Conservation (phyloP, 1,140 invertebrate species). For the Drosophila tsacasi region DNA sequence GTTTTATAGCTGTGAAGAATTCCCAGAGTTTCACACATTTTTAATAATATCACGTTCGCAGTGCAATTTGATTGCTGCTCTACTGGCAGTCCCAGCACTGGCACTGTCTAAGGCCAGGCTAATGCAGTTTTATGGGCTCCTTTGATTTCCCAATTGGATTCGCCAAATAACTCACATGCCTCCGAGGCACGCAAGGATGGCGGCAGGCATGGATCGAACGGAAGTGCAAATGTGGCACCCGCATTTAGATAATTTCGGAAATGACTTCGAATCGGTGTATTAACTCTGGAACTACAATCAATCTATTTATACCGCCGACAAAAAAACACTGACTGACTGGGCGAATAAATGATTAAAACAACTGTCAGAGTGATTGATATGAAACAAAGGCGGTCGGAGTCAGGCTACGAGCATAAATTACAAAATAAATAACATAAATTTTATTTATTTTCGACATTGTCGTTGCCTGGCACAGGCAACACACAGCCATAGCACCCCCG, state of each 20-base stretch:
- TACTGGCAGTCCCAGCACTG: not conserved
- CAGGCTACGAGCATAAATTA: conserved; percentile 70
- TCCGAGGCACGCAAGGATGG: conserved; percentile 22
- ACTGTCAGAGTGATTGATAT: conserved; percentile 72
- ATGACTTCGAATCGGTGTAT: conserved; percentile 13
- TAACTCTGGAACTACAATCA: conserved; percentile 38
- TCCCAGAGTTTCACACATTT: not conserved
- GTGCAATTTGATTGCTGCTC: conserved; percentile 6
- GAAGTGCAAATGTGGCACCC: conserved; percentile 22
- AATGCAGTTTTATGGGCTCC: conserved; percentile 15
- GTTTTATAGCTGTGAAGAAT: not conserved
- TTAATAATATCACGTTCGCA: conserved; percentile 8
- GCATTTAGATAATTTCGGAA: conserved; percentile 31
- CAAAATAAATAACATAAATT: conserved; percentile 80
- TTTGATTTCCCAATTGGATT: conserved; percentile 25
- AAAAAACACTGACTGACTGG: not conserved
- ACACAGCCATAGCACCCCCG: not conserved
- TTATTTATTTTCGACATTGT: conserved; percentile 52
- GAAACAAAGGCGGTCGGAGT: conserved; percentile 32
- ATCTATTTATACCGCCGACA: conserved; percentile 26
- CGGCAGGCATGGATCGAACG: conserved; percentile 7
- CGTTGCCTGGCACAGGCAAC: conserved; percentile 61
- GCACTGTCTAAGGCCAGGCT: conserved; percentile 10
- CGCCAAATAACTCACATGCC: conserved; percentile 17
- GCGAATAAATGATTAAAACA: conserved; percentile 63